Evolutionary conservation across 2,797 vertebrate genomes (phyloP).

Genomic region (Microtus obscurus): DNA sequence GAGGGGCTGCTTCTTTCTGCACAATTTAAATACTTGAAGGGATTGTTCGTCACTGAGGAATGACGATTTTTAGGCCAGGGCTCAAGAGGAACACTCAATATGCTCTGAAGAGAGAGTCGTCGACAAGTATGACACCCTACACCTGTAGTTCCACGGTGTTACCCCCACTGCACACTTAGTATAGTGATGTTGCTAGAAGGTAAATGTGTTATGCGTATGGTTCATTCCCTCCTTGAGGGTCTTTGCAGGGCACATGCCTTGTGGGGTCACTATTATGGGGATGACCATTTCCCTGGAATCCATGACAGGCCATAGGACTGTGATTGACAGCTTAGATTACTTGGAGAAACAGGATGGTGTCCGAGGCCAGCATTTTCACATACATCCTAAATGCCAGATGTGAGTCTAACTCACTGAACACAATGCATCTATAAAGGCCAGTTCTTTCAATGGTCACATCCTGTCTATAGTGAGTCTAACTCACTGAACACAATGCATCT

Average conservation of each 20-base stretch:
- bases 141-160: conserved; percentile 95
- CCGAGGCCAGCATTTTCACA: conserved; percentile 96
- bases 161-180: conserved; percentile 94
- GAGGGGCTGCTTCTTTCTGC: neutral
- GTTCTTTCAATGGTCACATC: conserved; percentile 98
- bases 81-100: neutral
- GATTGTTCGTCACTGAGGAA: neutral
- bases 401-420: conserved; percentile 97
- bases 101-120: conserved; percentile 89
- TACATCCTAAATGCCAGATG: conserved; percentile 95
- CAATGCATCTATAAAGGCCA: conserved; percentile 96
- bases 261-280: conserved; percentile 95
- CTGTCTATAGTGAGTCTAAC: conserved; percentile 95
- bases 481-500: conserved; percentile 98
- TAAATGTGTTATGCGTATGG: conserved; percentile 98
- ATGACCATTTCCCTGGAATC: conserved; percentile 97
- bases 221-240: conserved; percentile 97
- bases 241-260: conserved; percentile 96
- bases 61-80: neutral
- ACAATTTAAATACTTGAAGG: neutral
- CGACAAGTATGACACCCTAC: conserved; percentile 96
- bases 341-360: conserved; percentile 96
- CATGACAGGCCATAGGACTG: conserved; percentile 98
- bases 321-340: conserved; percentile 95
- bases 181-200: conserved; percentile 96